Conservation (phyloP, 1,140 invertebrate species). For the Papilio xuthus region DNA sequence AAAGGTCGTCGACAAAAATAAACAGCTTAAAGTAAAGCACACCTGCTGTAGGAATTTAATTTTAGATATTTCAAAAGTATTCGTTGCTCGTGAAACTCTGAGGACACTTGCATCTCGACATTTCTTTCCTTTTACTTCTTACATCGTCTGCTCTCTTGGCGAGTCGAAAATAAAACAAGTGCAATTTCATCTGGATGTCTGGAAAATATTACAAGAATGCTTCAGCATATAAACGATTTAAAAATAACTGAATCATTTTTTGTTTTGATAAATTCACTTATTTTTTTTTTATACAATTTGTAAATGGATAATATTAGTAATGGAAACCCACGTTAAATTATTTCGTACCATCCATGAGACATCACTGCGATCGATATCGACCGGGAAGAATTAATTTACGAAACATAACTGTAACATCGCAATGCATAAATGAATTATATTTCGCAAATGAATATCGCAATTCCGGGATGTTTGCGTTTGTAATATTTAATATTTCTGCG, state of each 20-base stretch:
- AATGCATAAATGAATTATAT: slow-evolving; percentile 14
- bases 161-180: slow-evolving; percentile 17
- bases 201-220: background rate
- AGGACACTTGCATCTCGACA: slow-evolving; percentile 13
- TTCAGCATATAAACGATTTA: background rate
- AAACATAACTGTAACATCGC: background rate
- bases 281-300: too few species aligned
- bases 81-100: slow-evolving; percentile 11
- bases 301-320: too few species aligned
- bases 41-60: slow-evolving; percentile 2
- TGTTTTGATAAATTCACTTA: background rate
- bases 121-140: slow-evolving; percentile 26
- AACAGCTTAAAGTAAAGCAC: background rate
- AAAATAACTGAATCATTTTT: background rate
- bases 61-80: slow-evolving; percentile 29
- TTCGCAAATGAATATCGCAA: slow-evolving; percentile 1
- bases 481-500: background rate
- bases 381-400: slow-evolving; percentile 11
- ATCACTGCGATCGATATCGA: background rate
- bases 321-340: background rate
- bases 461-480: slow-evolving; percentile 11
- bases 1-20: background rate
- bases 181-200: slow-evolving; percentile 25
- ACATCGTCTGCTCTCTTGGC: slow-evolving; percentile 6
- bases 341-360: background rate